These are phyloP conservation scores for Desoria tigrina DNA, from an alignment of 2,888 invertebrate species.

Conservation along the genomic window DNA sequence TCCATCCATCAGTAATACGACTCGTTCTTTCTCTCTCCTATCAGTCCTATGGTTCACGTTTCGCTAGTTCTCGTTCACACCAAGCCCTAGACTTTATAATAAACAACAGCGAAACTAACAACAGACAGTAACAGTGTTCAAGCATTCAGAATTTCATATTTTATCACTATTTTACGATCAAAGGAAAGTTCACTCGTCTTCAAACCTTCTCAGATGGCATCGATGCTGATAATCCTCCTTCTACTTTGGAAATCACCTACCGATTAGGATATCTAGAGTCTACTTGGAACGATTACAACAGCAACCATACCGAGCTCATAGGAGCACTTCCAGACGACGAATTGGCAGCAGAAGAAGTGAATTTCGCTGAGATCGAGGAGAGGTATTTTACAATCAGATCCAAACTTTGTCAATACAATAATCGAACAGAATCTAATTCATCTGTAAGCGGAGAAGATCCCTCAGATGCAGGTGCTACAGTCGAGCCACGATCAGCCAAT, in stretches of 20 bases:
- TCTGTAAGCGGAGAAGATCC: no score
- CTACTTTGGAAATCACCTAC: not conserved
- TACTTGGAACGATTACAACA: not conserved
- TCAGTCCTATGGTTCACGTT: no score
- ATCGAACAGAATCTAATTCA: not conserved
- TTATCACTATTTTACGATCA: no score
- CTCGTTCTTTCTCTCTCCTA: no score
- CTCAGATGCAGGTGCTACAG: not conserved
- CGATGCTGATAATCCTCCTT: not conserved
- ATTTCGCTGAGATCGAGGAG: not conserved
- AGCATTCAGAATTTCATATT: no score
- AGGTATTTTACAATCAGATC: not conserved
- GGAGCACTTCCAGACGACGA: not conserved
- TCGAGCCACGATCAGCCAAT: not conserved
- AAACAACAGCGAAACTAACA: no score
- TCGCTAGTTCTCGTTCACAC: no score
- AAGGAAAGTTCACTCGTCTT: not conserved
- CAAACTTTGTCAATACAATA: not conserved
- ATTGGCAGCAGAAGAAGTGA: not conserved
- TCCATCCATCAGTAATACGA: no score
- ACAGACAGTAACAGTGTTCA: no score
- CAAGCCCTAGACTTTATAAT: no score
- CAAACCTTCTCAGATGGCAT: not conserved
- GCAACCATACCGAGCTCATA: not conserved
- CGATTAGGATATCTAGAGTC: not conserved